Percentiles rank a stretch among this genome's conserved stretches.
These are phyloP conservation scores for Bemisia tabaci DNA, from an alignment of 1,140 invertebrate species.

Conservation along the genomic window DNA sequence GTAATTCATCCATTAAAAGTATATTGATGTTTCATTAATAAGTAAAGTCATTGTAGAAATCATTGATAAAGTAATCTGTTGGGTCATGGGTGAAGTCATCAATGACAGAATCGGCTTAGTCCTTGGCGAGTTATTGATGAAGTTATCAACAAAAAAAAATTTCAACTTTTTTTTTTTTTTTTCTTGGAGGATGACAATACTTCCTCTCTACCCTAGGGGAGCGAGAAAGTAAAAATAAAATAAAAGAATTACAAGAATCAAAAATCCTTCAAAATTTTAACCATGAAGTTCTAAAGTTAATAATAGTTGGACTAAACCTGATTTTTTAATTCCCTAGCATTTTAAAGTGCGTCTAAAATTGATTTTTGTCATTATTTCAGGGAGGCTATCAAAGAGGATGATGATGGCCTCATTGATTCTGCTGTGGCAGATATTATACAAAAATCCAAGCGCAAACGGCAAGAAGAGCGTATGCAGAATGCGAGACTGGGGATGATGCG, in stretches of 20 bases:
- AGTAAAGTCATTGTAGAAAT: too few species aligned
- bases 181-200: too few species aligned
- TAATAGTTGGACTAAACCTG: too few species aligned
- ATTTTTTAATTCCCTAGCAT: too few species aligned
- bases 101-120: too few species aligned
- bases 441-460: constrained; percentile 66
- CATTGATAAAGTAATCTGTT: too few species aligned
- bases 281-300: background rate
- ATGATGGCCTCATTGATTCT: constrained; percentile 76
- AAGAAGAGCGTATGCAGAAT: constrained; percentile 52
- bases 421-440: constrained; percentile 82
- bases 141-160: background rate
- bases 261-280: background rate
- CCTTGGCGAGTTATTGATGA: background rate
- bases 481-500: constrained; percentile 91
- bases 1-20: background rate
- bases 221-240: too few species aligned
- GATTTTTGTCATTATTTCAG: too few species aligned
- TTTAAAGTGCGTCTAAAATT: too few species aligned
- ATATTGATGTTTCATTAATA: background rate
- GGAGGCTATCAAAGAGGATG: constrained; percentile 94
- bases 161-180: background rate
- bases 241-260: background rate
- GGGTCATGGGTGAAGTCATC: too few species aligned
- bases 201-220: too few species aligned